Evolutionary conservation across 2,113 vertebrate species (phyloP).

Genomic region (Cathartes aura): DNA sequence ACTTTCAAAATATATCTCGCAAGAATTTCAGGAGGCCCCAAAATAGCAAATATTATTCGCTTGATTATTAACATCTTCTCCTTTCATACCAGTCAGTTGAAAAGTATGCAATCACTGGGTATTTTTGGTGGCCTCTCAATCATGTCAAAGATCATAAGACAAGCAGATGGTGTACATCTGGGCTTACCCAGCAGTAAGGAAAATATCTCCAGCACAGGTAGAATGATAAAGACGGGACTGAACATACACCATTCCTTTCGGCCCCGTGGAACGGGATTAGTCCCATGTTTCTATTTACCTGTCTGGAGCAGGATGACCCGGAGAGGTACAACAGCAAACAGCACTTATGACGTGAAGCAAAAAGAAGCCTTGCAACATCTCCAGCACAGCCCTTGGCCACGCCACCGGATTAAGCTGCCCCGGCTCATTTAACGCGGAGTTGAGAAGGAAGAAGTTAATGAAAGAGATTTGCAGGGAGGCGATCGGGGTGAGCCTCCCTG

Average conservation of each 20-base stretch:
- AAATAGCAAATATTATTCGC: conserved; percentile 54
- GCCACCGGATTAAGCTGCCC: background rate
- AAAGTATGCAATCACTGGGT: conserved; percentile 65
- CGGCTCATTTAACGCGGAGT: background rate
- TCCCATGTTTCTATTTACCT: conserved; percentile 19
- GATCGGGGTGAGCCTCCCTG: background rate
- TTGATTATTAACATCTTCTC: conserved; percentile 73
- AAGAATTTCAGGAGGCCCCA: conserved; percentile 53
- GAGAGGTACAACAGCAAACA: conserved; percentile 4
- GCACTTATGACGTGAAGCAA: background rate
- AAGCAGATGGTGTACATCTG: conserved; percentile 74
- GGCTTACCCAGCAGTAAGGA: conserved; percentile 69
- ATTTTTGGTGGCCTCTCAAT: conserved; percentile 73
- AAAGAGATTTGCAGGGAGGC: background rate
- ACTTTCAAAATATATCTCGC: conserved; percentile 45
- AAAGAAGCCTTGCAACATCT: conserved; percentile 27
- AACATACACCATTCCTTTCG: conserved; percentile 13
- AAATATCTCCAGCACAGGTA: conserved; percentile 61
- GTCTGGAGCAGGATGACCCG: conserved; percentile 9
- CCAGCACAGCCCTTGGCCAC: background rate
- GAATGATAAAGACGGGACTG: conserved; percentile 30
- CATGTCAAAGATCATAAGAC: conserved; percentile 72
- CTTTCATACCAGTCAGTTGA: conserved; percentile 59
- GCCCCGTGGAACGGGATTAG: background rate
- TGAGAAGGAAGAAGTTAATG: background rate